A percentile compares a stretch with the other conserved stretches of the same genome.
Conservation (phyloP, 2,113 vertebrate species). For the Aegithalos caudatus region DNA sequence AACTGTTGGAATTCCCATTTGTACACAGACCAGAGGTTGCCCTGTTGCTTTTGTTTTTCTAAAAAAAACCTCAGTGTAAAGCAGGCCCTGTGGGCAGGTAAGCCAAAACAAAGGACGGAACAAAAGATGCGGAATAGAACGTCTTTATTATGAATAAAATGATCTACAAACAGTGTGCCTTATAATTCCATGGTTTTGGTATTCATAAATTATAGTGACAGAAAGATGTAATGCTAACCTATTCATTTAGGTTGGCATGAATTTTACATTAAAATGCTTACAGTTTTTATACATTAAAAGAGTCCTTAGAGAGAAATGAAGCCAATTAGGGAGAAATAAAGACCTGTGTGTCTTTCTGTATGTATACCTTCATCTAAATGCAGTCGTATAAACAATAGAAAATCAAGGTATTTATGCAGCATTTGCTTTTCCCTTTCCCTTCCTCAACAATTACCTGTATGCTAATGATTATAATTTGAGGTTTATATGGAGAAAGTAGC, state of each 20-base stretch:
- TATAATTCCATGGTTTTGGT: neutral
- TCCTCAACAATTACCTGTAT: neutral
- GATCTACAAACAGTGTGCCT: neutral
- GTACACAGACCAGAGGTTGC: neutral
- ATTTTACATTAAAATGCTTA: conserved; percentile 33
- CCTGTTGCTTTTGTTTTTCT: neutral
- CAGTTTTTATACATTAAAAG: conserved; percentile 25
- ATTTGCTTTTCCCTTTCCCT: neutral
- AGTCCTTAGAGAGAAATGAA: conserved; percentile 20
- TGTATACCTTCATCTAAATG: neutral
- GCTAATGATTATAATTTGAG: neutral
- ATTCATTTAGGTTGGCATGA: neutral
- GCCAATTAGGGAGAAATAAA: conserved; percentile 39
- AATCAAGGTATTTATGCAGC: neutral
- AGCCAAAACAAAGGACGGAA: neutral
- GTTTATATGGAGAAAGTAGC: neutral
- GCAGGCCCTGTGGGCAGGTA: neutral
- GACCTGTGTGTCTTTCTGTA: neutral
- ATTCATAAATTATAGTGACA: conserved; percentile 9
- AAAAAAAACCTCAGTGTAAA: neutral
- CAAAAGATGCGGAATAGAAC: neutral
- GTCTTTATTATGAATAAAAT: neutral
- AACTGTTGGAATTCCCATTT: neutral
- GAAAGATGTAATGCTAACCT: conserved; percentile 6
- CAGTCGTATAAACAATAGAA: neutral